Conservation (phyloP, 2,797 vertebrate genomes). For the Characodon lateralis region DNA sequence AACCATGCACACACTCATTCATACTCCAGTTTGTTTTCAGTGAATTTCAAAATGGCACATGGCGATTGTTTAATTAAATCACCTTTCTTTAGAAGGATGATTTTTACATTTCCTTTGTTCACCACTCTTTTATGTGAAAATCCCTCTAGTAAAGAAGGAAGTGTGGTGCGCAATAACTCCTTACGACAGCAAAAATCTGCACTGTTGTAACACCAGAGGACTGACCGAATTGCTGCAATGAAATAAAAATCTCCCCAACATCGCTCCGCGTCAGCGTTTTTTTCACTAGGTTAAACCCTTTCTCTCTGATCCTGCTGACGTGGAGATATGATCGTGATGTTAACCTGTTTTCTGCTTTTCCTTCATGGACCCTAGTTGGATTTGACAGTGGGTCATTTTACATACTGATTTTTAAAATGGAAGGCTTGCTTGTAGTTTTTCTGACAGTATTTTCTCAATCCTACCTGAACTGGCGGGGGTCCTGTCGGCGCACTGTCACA, state of each 20-base stretch:
- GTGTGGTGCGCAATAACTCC: constrained; percentile 18
- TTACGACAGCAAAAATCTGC: not conserved
- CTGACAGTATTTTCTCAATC: not conserved
- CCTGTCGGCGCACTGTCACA: constrained; percentile 33
- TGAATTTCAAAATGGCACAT: not conserved
- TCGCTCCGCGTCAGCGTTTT: not conserved
- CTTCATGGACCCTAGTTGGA: not conserved
- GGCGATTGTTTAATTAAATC: not conserved
- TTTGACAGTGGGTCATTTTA: not conserved
- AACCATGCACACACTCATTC: too few relatives aligned
- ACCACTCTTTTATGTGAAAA: constrained; percentile 25
- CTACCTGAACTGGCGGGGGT: constrained; percentile 59
- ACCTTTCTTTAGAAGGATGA: not conserved
- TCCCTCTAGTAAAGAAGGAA: constrained; percentile 26
- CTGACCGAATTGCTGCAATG: constrained; percentile 30
- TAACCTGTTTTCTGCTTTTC: not conserved
- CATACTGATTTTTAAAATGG: not conserved
- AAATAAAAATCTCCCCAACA: not conserved
- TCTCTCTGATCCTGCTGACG: not conserved
- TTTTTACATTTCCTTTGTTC: constrained; percentile 1
- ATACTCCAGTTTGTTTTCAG: not conserved
- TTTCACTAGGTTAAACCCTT: not conserved
- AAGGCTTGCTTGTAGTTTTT: not conserved
- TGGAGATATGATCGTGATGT: not conserved
- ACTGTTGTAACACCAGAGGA: constrained; percentile 9